Conservation (phyloP, 2,888 invertebrate species). For the Ecdyonurus torrentis region DNA sequence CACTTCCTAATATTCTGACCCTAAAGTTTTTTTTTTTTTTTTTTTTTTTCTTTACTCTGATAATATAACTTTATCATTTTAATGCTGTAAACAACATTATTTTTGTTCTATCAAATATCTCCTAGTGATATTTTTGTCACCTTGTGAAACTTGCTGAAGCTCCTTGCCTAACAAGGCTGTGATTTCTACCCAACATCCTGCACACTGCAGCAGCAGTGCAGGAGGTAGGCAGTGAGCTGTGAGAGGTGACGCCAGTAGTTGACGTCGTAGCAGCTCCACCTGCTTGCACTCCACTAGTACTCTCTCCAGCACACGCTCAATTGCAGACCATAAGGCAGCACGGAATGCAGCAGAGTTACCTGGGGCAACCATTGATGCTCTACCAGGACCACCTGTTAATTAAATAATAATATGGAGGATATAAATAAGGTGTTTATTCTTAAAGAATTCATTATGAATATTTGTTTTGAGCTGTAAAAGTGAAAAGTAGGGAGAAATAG, state of each 20-base stretch:
- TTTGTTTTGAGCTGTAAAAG: too few species aligned
- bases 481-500: too few species aligned
- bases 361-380: conserved; percentile 37
- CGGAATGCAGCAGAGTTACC: conserved; percentile 40
- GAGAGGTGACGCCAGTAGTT: neutral
- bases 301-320: conserved; percentile 70
- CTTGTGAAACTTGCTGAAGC: neutral
- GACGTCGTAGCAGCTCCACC: conserved; percentile 22
- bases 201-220: conserved; percentile 22
- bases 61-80: too few species aligned
- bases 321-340: conserved; percentile 67
- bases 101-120: too few species aligned
- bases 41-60: too few species aligned
- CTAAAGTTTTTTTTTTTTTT: too few species aligned
- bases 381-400: conserved; percentile 31
- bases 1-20: too few species aligned
- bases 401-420: neutral
- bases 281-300: conserved; percentile 55
- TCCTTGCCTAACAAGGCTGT: neutral
- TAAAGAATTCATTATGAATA: too few species aligned
- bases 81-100: too few species aligned
- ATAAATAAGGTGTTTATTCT: too few species aligned
- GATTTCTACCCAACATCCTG: conserved; percentile 27
- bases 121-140: too few species aligned
- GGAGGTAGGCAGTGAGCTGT: neutral